phyloP scores from a whole-genome alignment of 2,888 invertebrate genomes.

The Calameuta filiformis region DNA sequence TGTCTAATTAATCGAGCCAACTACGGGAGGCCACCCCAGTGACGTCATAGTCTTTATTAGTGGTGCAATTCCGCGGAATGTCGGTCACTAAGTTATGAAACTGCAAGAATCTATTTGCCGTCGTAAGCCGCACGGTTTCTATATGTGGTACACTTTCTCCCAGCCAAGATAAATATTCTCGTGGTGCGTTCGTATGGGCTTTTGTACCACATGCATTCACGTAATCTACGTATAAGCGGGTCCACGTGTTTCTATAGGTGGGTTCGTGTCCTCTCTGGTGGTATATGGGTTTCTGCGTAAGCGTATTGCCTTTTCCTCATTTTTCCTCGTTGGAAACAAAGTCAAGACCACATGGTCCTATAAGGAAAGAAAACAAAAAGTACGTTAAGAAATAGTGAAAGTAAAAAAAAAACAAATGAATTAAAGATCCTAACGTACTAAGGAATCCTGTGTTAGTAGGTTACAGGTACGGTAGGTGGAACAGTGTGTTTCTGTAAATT shows the following conservation, averaged over 20 bases:
- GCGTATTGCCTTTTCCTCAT: not conserved
- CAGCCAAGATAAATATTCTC: constrained; percentile 48
- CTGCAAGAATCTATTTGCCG: constrained; percentile 56
- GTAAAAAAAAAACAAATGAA: not conserved
- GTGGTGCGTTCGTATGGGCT: not conserved
- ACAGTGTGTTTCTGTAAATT: not conserved
- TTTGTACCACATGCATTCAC: not conserved
- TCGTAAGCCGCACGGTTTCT: constrained; percentile 15
- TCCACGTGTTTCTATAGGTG: not conserved
- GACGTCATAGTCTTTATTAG: constrained; percentile 57
- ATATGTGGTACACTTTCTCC: constrained; percentile 56
- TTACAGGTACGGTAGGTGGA: not conserved
- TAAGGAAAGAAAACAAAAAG: not conserved
- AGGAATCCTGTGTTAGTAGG: not conserved
- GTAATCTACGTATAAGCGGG: not conserved
- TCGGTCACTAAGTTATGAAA: constrained; percentile 63
- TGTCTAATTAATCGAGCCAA: constrained; percentile 26
- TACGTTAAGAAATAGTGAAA: not conserved
- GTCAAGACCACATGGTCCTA: not conserved
- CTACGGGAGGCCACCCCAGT: constrained; percentile 34
- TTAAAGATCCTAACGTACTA: not conserved
- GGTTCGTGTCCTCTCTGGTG: not conserved
- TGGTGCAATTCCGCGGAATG: constrained; percentile 59
- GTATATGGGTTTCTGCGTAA: not conserved
- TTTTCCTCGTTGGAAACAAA: not conserved